Evolutionary conservation across 2,888 invertebrate species (phyloP).

Genomic region (Zele albiditarsus): DNA sequence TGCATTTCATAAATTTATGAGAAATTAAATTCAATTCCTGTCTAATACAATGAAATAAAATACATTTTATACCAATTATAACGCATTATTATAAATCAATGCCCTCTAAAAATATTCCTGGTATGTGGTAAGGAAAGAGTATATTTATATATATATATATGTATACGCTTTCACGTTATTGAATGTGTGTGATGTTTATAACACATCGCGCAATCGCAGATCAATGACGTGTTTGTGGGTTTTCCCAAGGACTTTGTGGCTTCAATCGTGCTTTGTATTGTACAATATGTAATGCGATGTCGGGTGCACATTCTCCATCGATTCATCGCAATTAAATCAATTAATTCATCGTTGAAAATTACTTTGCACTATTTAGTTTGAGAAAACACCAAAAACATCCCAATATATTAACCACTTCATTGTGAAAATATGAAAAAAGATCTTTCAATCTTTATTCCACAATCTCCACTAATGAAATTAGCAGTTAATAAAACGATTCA

Average conservation of each 20-base stretch:
- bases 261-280: slow-evolving; percentile 35
- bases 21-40: not conserved
- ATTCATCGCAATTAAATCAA: slow-evolving; percentile 23
- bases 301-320: slow-evolving; percentile 1
- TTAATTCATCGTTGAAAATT: not conserved
- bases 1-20: not conserved
- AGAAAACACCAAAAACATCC: not conserved
- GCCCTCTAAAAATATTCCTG: not conserved
- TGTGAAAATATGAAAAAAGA: not conserved
- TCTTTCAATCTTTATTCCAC: not conserved
- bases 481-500: not conserved
- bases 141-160: not conserved
- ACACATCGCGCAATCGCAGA: slow-evolving; percentile 45
- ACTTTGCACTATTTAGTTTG: slow-evolving; percentile 2
- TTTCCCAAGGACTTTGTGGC: slow-evolving; percentile 54
- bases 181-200: slow-evolving; percentile 22
- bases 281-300: not conserved
- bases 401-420: not conserved
- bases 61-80: not conserved
- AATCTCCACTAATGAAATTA: not conserved
- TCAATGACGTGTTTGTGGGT: slow-evolving; percentile 51
- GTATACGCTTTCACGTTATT: not conserved
- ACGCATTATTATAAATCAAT: not conserved
- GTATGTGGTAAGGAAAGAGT: not conserved
- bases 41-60: not conserved